These are phyloP conservation scores for Macropodus opercularis DNA, from an alignment of 2,797 vertebrate species.

Conservation along the genomic window DNA sequence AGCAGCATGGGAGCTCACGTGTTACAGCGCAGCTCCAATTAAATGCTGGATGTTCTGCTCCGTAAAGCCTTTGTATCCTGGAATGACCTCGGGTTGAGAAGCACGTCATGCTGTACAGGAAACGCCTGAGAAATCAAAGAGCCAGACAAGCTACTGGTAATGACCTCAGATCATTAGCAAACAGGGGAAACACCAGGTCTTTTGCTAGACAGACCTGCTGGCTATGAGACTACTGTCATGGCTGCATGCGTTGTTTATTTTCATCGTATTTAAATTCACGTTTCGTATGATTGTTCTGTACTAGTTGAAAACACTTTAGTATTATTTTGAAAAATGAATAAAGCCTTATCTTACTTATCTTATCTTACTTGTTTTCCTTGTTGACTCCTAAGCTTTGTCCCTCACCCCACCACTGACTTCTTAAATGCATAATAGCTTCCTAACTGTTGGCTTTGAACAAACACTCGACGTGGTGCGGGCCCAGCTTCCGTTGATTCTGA, in stretches of 20 bases:
- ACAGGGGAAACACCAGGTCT: slow-evolving; percentile 72
- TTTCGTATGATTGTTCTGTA: background rate
- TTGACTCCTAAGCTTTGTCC: slow-evolving; percentile 62
- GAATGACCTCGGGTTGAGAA: slow-evolving; percentile 83
- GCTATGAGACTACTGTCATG: slow-evolving; percentile 18
- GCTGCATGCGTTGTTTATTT: background rate
- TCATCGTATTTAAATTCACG: background rate
- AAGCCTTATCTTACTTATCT: rapidly evolving
- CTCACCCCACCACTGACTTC: slow-evolving; percentile 74
- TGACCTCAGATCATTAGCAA: slow-evolving; percentile 73
- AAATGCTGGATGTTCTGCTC: slow-evolving; percentile 71
- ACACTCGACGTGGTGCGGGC: slow-evolving; percentile 65
- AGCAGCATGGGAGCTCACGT: slow-evolving; percentile 61
- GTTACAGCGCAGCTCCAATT: slow-evolving; percentile 57
- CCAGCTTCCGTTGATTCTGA: slow-evolving; percentile 80
- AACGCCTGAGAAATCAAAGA: slow-evolving; percentile 82
- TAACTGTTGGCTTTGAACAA: slow-evolving; percentile 76
- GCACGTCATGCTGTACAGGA: slow-evolving; percentile 82
- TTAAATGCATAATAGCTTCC: slow-evolving; percentile 78
- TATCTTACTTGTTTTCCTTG: background rate
- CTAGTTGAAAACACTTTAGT: background rate
- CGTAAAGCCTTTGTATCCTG: slow-evolving; percentile 79
- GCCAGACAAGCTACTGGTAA: slow-evolving; percentile 60
- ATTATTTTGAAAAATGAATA: slow-evolving; percentile 10
- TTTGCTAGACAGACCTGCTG: slow-evolving; percentile 54